Evolutionary conservation across 2,888 invertebrate species (phyloP).

Genomic region (Cinara cedri): DNA sequence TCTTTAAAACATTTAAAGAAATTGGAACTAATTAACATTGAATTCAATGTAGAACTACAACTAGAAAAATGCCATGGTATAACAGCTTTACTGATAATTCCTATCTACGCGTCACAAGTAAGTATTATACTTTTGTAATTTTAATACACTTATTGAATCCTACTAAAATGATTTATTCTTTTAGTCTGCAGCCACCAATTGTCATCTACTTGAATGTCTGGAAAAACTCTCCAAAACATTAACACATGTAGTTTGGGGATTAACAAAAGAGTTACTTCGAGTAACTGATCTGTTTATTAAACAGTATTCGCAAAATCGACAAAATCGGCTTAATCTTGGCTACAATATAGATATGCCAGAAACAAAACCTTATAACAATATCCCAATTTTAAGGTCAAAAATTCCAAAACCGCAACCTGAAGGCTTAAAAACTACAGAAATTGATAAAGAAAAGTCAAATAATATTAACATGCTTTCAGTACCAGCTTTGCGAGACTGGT

Average conservation of each 20-base stretch:
- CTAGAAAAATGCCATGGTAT: slow-evolving; percentile 76
- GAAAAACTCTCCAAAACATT: slow-evolving; percentile 72
- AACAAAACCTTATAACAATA: slow-evolving; percentile 59
- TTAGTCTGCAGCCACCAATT: slow-evolving; percentile 80
- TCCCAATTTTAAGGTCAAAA: slow-evolving; percentile 60
- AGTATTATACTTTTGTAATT: slow-evolving; percentile 11
- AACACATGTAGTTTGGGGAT: slow-evolving; percentile 81
- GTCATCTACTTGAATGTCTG: slow-evolving; percentile 73
- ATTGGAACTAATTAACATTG: slow-evolving; percentile 82
- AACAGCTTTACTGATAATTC: slow-evolving; percentile 76
- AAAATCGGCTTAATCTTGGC: slow-evolving; percentile 27
- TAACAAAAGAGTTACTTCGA: slow-evolving; percentile 79
- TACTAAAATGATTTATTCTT: slow-evolving; percentile 47
- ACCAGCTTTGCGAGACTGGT: slow-evolving; percentile 75
- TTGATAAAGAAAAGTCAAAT: slow-evolving; percentile 64
- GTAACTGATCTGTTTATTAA: slow-evolving; percentile 84
- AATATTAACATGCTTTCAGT: slow-evolving; percentile 76
- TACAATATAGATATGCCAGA: slow-evolving; percentile 41
- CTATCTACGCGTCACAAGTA: slow-evolving; percentile 80
- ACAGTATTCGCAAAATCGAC: slow-evolving; percentile 73
- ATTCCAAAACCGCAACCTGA: slow-evolving; percentile 59
- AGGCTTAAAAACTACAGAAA: slow-evolving; percentile 61
- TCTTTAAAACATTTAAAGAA: slow-evolving; percentile 71
- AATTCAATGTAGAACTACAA: slow-evolving; percentile 80
- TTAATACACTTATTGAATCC: neutral